Percentiles rank a stretch among this genome's conserved stretches.
Evolutionary conservation across 2,797 vertebrate species (phyloP).

Genomic region (Stomatorhinus walkeri): DNA sequence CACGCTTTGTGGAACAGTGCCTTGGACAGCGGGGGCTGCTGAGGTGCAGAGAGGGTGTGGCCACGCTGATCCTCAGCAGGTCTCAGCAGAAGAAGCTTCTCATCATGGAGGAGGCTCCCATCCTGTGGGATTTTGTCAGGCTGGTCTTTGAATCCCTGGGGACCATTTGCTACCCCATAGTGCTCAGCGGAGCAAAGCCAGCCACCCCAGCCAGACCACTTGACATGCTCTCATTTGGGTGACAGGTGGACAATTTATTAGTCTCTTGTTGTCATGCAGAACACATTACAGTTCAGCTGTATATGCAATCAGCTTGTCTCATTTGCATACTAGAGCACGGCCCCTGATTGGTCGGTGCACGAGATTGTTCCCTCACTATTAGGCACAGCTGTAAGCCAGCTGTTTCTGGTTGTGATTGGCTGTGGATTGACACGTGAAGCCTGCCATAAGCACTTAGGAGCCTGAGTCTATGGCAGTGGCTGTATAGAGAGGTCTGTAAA

Average conservation of each 20-base stretch:
- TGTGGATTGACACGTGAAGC: neutral
- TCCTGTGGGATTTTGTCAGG: neutral
- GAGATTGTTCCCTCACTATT: neutral
- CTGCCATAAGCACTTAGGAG: neutral
- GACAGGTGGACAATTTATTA: conserved; percentile 1
- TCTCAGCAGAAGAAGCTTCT: neutral
- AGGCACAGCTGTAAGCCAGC: neutral
- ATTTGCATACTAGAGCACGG: neutral
- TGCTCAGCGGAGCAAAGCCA: neutral
- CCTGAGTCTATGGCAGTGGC: neutral
- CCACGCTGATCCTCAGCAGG: neutral
- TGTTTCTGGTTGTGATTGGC: neutral
- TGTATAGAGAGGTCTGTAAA: neutral
- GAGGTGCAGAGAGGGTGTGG: neutral
- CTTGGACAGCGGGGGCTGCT: neutral
- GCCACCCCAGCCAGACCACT: neutral
- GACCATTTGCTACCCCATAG: neutral
- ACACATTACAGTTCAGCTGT: neutral
- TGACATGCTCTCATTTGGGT: neutral
- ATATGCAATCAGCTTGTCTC: neutral
- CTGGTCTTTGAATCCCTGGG: neutral
- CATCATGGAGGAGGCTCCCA: neutral
- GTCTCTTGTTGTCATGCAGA: neutral
- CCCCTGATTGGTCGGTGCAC: neutral
- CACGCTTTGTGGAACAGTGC: neutral